A percentile compares a stretch with the other conserved stretches of the same genome.
These are phyloP conservation scores for Protosalanx chinensis DNA, from an alignment of 2,797 vertebrate genomes.

Conservation along the genomic window DNA sequence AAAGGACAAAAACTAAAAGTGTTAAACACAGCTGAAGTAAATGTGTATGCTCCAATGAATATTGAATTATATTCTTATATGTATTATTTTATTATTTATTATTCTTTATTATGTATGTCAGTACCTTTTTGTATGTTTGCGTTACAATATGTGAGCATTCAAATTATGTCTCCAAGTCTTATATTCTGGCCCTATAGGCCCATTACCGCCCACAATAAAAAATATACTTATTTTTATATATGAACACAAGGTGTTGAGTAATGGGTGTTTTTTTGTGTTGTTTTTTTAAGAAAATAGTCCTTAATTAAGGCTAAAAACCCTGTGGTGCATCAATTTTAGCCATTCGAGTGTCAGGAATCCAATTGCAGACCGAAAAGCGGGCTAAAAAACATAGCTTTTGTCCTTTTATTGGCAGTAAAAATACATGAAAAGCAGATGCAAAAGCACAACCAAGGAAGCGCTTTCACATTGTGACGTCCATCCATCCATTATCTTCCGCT, in stretches of 20 bases:
- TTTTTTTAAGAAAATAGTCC: constrained; percentile 78
- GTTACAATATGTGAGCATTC: constrained; percentile 67
- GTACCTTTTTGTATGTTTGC: constrained; percentile 70
- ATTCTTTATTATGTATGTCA: too few relatives aligned
- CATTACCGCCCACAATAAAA: constrained; percentile 28
- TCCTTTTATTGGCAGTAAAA: too few relatives aligned
- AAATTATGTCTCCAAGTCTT: constrained; percentile 37
- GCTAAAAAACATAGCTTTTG: too few relatives aligned
- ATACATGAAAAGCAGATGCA: too few relatives aligned
- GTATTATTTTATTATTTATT: constrained; percentile 51
- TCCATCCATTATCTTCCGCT: too few relatives aligned
- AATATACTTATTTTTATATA: constrained; percentile 79
- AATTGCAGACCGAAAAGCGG: too few relatives aligned
- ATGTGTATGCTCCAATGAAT: constrained; percentile 54
- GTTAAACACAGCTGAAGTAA: constrained; percentile 38
- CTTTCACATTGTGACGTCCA: too few relatives aligned
- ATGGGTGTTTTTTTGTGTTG: constrained; percentile 55
- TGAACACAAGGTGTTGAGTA: constrained; percentile 53
- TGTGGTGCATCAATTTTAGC: too few relatives aligned
- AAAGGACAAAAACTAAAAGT: constrained; percentile 56
- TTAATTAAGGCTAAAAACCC: constrained; percentile 71
- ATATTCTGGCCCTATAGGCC: constrained; percentile 23
- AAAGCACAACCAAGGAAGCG: too few relatives aligned
- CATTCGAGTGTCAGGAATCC: too few relatives aligned
- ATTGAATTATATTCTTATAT: constrained; percentile 43